A percentile compares a stretch with the other conserved stretches of the same genome.
Evolutionary conservation across 2,888 invertebrate species (phyloP).

Genomic region (Trissolcus brochymenae): DNA sequence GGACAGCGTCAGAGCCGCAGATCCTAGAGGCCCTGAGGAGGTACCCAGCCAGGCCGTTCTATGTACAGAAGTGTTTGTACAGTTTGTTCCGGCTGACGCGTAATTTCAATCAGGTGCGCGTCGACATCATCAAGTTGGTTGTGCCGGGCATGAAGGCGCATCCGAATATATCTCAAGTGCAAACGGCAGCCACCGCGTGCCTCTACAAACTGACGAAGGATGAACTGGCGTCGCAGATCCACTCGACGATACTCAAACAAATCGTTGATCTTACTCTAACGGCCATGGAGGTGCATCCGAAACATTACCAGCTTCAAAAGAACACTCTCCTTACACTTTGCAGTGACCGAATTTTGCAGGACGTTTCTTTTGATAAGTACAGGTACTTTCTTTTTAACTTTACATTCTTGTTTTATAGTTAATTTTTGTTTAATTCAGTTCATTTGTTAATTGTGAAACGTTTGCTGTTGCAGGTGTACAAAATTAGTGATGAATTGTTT

Average conservation of each 20-base stretch:
- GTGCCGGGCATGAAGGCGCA: conserved; percentile 78
- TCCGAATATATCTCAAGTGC: conserved; percentile 80
- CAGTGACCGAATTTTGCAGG: conserved; percentile 86
- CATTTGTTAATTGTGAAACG: not conserved
- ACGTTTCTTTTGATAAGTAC: conserved; percentile 82
- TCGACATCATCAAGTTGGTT: conserved; percentile 81
- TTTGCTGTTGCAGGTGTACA: conserved; percentile 78
- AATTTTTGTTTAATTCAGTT: too few relatives aligned
- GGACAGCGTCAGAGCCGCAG: conserved; percentile 79
- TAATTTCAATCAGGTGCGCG: conserved; percentile 78
- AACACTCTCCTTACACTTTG: conserved; percentile 85
- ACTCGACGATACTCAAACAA: conserved; percentile 80
- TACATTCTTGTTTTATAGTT: not conserved
- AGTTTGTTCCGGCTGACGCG: conserved; percentile 80
- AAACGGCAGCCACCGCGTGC: conserved; percentile 86
- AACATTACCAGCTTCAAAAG: conserved; percentile 84
- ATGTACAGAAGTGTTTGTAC: conserved; percentile 83
- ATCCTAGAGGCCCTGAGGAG: conserved; percentile 79
- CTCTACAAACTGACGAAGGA: conserved; percentile 84
- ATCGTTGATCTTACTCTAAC: conserved; percentile 82
- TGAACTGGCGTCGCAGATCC: conserved; percentile 81
- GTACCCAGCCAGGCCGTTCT: conserved; percentile 79
- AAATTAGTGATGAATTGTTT: conserved; percentile 84
- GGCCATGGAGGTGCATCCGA: conserved; percentile 83
- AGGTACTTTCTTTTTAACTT: conserved; percentile 62